phyloP scores from a whole-genome alignment of 2,113 vertebrate species.

The Centropristis striata region DNA sequence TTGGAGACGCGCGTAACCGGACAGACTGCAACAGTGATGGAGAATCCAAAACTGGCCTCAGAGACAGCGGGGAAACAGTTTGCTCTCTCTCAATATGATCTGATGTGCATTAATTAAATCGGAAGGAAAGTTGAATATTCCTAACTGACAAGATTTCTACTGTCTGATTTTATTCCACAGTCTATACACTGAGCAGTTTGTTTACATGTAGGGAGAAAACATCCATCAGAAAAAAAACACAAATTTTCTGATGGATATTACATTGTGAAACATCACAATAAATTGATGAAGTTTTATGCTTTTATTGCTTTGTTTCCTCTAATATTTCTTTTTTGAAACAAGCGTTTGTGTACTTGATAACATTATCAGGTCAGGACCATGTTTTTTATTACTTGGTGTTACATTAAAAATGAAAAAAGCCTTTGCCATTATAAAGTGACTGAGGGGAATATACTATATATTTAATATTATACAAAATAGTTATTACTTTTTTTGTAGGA shows the following conservation, averaged over 20 bases:
- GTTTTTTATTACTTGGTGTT: background rate
- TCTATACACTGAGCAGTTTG: background rate
- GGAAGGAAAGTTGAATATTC: background rate
- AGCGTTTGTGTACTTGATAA: background rate
- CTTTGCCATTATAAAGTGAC: background rate
- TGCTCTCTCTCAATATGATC: slow-evolving; percentile 28
- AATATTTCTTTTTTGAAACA: background rate
- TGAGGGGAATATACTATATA: background rate
- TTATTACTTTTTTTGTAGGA: background rate
- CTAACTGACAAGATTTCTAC: background rate
- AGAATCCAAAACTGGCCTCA: slow-evolving; percentile 88
- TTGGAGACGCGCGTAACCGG: slow-evolving; percentile 51
- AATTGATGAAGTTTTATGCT: background rate
- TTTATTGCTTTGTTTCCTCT: background rate
- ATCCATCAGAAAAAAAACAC: background rate
- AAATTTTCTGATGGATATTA: too few species aligned
- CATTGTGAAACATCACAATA: too few species aligned
- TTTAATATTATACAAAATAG: background rate
- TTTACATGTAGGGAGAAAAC: background rate
- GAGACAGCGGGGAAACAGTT: slow-evolving; percentile 80
- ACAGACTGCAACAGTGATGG: slow-evolving; percentile 84
- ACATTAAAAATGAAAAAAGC: background rate
- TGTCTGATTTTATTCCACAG: background rate
- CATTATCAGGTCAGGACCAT: background rate
- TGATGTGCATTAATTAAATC: background rate